A percentile compares a stretch with the other conserved stretches of the same genome.
Evolutionary conservation across 2,113 vertebrate genomes (phyloP).

Genomic region (Tupaia chinensis): DNA sequence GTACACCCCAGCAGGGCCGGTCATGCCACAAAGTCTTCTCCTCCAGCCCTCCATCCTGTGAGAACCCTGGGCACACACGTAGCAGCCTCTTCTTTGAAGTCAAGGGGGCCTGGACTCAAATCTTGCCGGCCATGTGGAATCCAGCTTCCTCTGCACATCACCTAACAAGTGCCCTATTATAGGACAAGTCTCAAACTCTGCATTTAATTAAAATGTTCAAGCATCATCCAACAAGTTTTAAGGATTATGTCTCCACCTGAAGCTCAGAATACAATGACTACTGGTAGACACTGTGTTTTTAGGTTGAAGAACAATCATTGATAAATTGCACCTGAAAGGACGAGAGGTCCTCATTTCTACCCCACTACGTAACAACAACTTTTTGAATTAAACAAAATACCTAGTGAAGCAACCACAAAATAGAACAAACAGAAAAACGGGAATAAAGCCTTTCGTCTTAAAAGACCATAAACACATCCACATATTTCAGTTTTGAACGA

Average conservation of each 20-base stretch:
- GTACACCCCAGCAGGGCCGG: too few species aligned
- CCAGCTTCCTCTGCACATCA: too few species aligned
- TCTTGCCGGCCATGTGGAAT: too few species aligned
- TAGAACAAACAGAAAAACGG: not conserved
- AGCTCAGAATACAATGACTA: slow-evolving; percentile 24
- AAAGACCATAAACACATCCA: not conserved
- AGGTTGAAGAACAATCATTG: slow-evolving; percentile 1
- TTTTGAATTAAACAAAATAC: not conserved
- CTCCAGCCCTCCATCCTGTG: too few species aligned
- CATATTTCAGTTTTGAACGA: not conserved
- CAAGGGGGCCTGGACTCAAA: too few species aligned
- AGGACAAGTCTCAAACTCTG: not conserved
- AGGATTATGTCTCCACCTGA: not conserved
- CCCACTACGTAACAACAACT: not conserved
- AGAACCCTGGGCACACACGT: too few species aligned
- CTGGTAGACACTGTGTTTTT: not conserved
- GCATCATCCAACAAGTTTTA: not conserved
- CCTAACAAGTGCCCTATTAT: too few species aligned
- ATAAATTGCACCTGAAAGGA: not conserved
- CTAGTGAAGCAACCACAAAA: not conserved
- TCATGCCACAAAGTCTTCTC: too few species aligned
- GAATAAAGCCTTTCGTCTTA: not conserved
- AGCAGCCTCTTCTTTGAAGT: too few species aligned
- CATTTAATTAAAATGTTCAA: slow-evolving; percentile 24
- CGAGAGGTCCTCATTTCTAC: not conserved